Evolutionary conservation across 2,888 invertebrate genomes (phyloP).

Genomic region (Leptopilina syphax): DNA sequence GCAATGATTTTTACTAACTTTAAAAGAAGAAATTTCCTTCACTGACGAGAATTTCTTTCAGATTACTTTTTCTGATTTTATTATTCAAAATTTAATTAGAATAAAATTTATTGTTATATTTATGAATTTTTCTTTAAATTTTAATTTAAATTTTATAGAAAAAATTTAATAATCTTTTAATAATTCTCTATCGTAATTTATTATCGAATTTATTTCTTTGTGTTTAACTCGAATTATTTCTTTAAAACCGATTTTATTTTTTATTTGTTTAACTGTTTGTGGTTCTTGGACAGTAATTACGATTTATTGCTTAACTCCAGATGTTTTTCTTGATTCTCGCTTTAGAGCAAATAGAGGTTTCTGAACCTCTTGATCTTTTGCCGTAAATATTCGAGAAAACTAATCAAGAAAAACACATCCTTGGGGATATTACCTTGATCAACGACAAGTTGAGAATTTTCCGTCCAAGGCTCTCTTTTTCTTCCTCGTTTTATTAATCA

Average conservation of each 20-base stretch:
- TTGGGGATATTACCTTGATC: slow-evolving; percentile 39
- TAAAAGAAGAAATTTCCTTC: not conserved
- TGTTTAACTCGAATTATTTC: not conserved
- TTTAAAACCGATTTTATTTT: not conserved
- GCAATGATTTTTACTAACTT: not conserved
- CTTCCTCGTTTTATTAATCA: slow-evolving; percentile 34
- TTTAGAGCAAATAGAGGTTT: slow-evolving; percentile 31
- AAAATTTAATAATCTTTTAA: not conserved
- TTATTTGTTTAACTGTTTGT: slow-evolving; percentile 2
- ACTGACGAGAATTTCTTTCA: not conserved
- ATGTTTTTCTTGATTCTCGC: slow-evolving; percentile 12
- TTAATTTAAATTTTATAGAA: not conserved
- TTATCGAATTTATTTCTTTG: not conserved
- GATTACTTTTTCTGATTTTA: not conserved
- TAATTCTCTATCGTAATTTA: not conserved
- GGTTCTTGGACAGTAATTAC: slow-evolving; percentile 8
- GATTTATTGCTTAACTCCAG: slow-evolving; percentile 7
- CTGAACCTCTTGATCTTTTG: slow-evolving; percentile 28
- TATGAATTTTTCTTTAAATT: not conserved
- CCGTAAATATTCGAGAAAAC: slow-evolving; percentile 38
- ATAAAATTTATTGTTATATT: not conserved
- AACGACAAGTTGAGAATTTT: slow-evolving; percentile 38
- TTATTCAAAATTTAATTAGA: not conserved
- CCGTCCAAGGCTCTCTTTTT: not conserved
- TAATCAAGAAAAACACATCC: slow-evolving; percentile 41